These are phyloP conservation scores for Drosophila novamexicana DNA, from an alignment of 1,140 invertebrate species.

Conservation along the genomic window DNA sequence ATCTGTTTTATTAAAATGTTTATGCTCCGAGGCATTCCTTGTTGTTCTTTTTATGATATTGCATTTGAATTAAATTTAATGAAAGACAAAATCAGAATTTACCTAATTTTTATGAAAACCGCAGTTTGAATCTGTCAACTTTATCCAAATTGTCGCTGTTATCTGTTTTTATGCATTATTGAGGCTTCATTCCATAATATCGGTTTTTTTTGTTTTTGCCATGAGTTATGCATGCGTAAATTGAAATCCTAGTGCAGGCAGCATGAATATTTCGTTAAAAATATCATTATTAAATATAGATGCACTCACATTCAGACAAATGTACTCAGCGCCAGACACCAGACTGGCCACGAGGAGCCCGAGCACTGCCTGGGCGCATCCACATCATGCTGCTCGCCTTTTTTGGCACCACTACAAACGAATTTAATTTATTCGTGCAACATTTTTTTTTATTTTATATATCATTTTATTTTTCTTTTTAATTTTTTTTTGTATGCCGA, in stretches of 20 bases:
- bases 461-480: neutral
- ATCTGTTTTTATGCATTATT: too few species aligned
- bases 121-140: neutral
- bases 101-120: too few species aligned
- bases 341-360: neutral
- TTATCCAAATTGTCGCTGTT: too few species aligned
- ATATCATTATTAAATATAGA: slow-evolving; percentile 73
- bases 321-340: slow-evolving; percentile 39
- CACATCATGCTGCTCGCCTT: slow-evolving; percentile 33
- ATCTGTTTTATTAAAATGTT: too few species aligned
- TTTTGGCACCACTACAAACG: slow-evolving; percentile 53
- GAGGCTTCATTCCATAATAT: neutral
- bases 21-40: too few species aligned
- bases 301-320: slow-evolving; percentile 56
- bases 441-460: slow-evolving; percentile 32
- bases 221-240: slow-evolving; percentile 52
- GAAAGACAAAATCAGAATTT: neutral
- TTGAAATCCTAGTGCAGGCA: slow-evolving; percentile 61
- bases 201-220: slow-evolving; percentile 11
- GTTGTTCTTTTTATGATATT: neutral
- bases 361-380: neutral
- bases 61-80: neutral
- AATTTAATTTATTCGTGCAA: slow-evolving; percentile 81
- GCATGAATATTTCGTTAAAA: slow-evolving; percentile 69
- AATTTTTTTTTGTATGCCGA: slow-evolving; percentile 44